Evolutionary conservation across 2,888 invertebrate genomes (phyloP).

Genomic region (Luperina nickerlii): DNA sequence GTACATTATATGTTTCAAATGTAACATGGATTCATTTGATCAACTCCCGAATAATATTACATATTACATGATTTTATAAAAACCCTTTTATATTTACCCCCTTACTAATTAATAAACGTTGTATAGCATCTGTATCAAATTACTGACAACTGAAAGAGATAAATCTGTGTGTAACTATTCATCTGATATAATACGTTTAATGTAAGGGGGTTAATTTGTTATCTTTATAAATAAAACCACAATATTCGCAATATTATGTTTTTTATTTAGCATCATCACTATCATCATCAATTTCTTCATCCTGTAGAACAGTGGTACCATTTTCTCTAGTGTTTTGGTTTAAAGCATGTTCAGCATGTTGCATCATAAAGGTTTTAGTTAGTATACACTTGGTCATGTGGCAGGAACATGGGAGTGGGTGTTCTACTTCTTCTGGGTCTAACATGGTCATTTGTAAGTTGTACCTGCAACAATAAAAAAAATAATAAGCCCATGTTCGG

Average conservation of each 20-base stretch:
- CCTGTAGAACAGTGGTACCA: constrained; percentile 65
- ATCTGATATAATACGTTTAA: too few relatives aligned
- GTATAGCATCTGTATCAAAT: too few relatives aligned
- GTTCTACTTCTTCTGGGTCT: constrained; percentile 92
- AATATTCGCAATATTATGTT: background rate
- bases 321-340: constrained; percentile 48
- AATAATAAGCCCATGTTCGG: background rate
- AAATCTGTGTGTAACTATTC: too few relatives aligned
- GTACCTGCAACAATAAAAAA: constrained; percentile 87
- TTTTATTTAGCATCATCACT: constrained; percentile 45
- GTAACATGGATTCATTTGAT: background rate
- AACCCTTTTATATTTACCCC: background rate
- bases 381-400: constrained; percentile 95
- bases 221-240: constrained; percentile 34
- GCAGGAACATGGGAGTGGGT: constrained; percentile 95
- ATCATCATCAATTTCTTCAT: constrained; percentile 73
- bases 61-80: background rate
- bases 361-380: constrained; percentile 91
- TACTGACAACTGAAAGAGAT: too few relatives aligned
- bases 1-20: background rate
- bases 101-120: too few relatives aligned
- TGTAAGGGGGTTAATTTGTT: background rate
- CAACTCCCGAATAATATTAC: background rate
- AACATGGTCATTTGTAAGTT: constrained; percentile 92
- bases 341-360: constrained; percentile 79